Evolutionary conservation across 2,888 invertebrate species (phyloP), one percentile per base, ranked within the genome.

Genomic region (Cremastinae sp.): DNA sequence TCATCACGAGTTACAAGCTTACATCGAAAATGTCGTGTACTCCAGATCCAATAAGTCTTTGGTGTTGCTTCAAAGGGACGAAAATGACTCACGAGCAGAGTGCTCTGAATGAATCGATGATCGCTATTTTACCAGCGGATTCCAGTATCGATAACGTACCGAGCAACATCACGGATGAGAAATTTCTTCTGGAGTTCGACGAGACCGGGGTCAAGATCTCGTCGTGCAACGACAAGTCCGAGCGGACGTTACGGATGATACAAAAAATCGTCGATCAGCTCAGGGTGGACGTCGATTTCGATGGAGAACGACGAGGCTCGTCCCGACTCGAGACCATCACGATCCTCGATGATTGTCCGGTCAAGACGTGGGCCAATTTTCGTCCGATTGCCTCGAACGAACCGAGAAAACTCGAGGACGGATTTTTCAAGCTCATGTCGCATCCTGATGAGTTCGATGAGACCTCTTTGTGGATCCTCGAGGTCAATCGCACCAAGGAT

Each of bases 131-230:
- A 20, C 49, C 74, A 5, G 41, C 73, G 20, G 61, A 56, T 4
- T 39, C 58, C n/a, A 14, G 35, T 43, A 65, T 53, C 14, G 49
- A 5, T n/a, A 28, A 70, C 10, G n/a, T 8, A 4, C 14, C 45
- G 0, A 9, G 45, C 9, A 55, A 45, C 39, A 78, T 84, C 35
- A 79, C 75, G n/a, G 66, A 73, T 43, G 81, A 83, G 1, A 78
- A 70, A 9, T 84, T 86, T 58, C 85, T 86, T 41, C 79, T 86
- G 20, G 81, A 76, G 16, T 86, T 86, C 78, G 81, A 78, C 22
- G 74, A 80, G 4, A 78, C 79, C 8, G 84, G 85, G 0, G 65
- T 86, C 3, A 79, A 82, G 2, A 80, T 49, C 78, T 86, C 18
- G 0, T 83, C 16, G 80, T 86, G 22, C 81, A 82, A 49, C 78